Conservation (phyloP, 2,888 invertebrate species). For the Orthosia incerta region DNA sequence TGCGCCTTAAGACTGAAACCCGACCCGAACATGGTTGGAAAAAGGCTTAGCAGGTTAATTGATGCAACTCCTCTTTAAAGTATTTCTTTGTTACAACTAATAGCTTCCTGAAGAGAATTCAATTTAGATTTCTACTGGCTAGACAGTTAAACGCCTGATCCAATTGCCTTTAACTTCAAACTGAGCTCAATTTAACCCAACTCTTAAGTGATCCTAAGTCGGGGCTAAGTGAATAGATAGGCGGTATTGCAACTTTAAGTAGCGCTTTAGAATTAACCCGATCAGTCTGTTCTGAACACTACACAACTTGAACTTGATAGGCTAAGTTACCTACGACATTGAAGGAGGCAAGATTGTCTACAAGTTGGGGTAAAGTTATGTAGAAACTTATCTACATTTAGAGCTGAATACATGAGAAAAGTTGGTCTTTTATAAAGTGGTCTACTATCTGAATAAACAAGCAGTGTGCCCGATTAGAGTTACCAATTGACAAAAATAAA, state of each 20-base stretch:
- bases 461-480: too few relatives aligned
- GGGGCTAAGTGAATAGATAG: conserved; percentile 40
- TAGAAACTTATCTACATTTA: conserved; percentile 14
- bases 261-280: conserved; percentile 25
- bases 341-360: conserved; percentile 2
- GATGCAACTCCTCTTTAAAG: too few relatives aligned
- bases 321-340: conserved; percentile 10
- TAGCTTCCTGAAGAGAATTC: conserved; percentile 28
- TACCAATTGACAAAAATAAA: neutral
- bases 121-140: conserved; percentile 22
- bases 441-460: neutral
- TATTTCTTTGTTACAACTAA: neutral
- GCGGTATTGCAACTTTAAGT: conserved; percentile 39
- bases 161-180: conserved; percentile 28
- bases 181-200: conserved; percentile 18
- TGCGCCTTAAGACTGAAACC: too few relatives aligned
- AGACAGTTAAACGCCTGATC: conserved; percentile 24
- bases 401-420: neutral
- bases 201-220: conserved; percentile 57
- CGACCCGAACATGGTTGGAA: too few relatives aligned
- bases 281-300: conserved; percentile 21
- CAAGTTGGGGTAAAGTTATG: conserved; percentile 19
- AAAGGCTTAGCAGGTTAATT: too few relatives aligned
- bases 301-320: conserved; percentile 27
- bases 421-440: neutral